phyloP scores from a whole-genome alignment of 92 coral and sea anemone genomes.

The Meandrina meandrites region DNA sequence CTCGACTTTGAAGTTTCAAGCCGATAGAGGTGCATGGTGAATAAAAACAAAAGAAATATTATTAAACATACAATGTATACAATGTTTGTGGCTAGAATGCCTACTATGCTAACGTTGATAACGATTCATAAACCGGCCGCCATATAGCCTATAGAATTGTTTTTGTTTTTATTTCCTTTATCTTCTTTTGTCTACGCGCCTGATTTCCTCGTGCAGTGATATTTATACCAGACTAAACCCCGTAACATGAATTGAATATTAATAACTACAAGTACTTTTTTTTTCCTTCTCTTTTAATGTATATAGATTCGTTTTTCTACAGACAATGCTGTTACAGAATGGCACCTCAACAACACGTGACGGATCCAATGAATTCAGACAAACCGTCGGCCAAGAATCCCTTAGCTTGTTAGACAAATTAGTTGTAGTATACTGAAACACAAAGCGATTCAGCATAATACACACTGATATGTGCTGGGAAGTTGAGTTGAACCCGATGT shows the following conservation, averaged over 20 bases:
- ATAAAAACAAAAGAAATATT: neutral
- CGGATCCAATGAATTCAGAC: neutral
- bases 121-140: neutral
- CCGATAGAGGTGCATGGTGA: neutral
- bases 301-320: neutral
- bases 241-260: neutral
- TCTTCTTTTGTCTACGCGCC: conserved; percentile 1
- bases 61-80: neutral
- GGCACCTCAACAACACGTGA: neutral
- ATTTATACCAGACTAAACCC: neutral
- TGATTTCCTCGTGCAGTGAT: neutral
- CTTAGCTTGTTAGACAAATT: neutral
- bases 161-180: neutral
- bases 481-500: neutral
- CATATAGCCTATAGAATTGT: neutral
- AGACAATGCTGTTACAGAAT: neutral
- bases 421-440: neutral
- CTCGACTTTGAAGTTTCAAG: conserved; percentile 10
- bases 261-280: neutral
- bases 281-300: neutral
- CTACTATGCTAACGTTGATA: neutral
- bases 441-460: neutral
- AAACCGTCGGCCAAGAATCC: neutral
- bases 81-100: neutral
- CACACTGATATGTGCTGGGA: neutral